Evolutionary conservation across 2,888 invertebrate genomes (phyloP).

Genomic region (Alloscopus bannaensis): DNA sequence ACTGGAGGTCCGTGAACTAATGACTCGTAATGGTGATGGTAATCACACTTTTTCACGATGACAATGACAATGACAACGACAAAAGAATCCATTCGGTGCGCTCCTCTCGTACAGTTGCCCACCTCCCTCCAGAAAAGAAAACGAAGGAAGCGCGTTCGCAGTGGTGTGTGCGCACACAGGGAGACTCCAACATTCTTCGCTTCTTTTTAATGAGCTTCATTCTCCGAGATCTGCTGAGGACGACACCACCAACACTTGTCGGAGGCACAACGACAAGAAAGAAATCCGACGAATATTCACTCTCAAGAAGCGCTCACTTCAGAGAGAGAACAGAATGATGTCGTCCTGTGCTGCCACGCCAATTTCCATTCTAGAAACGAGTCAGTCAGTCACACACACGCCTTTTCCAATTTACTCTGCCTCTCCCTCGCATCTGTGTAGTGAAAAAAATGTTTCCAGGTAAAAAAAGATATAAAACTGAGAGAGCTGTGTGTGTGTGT

Average conservation of each 20-base stretch:
- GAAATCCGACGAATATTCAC: background rate
- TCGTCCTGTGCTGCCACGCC: slow-evolving; percentile 13
- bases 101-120: no score
- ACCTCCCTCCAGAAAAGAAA: background rate
- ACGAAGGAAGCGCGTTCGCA: background rate
- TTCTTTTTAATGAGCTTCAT: background rate
- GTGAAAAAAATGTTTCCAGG: no score
- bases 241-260: no score
- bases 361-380: slow-evolving; percentile 31
- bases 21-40: slow-evolving; percentile 59
- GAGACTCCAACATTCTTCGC: background rate
- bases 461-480: no score
- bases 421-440: no score
- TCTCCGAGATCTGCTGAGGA: background rate
- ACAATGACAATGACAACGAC: slow-evolving; percentile 59
- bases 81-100: slow-evolving; percentile 45
- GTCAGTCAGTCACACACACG: no score
- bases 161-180: background rate
- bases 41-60: slow-evolving; percentile 53
- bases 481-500: no score
- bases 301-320: background rate
- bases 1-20: slow-evolving; percentile 51
- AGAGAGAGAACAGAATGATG: slow-evolving; percentile 5
- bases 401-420: slow-evolving; percentile 10
- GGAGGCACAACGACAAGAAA: no score